phyloP scores from a whole-genome alignment of 1,140 invertebrate species.

The Fopius arisanus region DNA sequence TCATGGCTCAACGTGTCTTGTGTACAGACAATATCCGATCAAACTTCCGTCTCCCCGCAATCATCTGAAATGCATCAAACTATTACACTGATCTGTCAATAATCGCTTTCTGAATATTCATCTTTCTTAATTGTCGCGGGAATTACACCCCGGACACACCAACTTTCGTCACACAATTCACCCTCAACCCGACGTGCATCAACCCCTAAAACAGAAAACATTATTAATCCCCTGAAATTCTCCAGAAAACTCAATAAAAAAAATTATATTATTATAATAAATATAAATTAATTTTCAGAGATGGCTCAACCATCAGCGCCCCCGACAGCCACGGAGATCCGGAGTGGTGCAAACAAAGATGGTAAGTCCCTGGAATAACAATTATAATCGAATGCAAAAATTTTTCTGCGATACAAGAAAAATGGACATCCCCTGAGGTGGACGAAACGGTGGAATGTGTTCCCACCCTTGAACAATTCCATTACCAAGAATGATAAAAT shows the following conservation, averaged over 20 bases:
- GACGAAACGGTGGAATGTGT: too few species aligned
- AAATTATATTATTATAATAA: too few species aligned
- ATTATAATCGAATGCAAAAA: background rate
- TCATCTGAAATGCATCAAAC: background rate
- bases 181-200: too few species aligned
- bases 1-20: background rate
- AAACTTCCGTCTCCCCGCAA: background rate
- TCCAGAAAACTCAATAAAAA: too few species aligned
- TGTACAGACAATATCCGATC: background rate
- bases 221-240: too few species aligned
- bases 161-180: too few species aligned
- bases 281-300: constrained; percentile 66
- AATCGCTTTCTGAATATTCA: background rate
- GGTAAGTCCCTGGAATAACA: constrained; percentile 64
- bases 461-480: constrained; percentile 13
- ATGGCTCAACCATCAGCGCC: constrained; percentile 73
- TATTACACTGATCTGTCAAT: background rate
- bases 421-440: too few species aligned
- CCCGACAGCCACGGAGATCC: constrained; percentile 73
- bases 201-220: too few species aligned
- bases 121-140: too few species aligned
- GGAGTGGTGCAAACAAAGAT: constrained; percentile 72
- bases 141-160: too few species aligned
- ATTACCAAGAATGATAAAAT: constrained; percentile 33
- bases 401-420: background rate